Evolutionary conservation across 2,113 vertebrate genomes (phyloP).

Genomic region (Apteryx owenii): DNA sequence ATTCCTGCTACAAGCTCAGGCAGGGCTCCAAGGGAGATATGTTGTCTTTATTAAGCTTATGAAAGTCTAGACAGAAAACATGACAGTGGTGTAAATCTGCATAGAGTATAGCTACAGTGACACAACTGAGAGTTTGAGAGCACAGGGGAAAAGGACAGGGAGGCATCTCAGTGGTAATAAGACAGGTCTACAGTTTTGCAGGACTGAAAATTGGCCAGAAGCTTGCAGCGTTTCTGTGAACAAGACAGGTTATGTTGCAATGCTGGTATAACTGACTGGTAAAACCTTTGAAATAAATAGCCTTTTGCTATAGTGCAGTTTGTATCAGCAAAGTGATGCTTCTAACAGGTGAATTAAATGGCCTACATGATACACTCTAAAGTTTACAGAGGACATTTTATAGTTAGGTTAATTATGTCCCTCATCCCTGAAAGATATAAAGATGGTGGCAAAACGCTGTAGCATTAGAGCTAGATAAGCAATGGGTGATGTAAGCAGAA

Average conservation of each 20-base stretch:
- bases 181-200: neutral
- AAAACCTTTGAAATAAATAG: neutral
- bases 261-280: neutral
- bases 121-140: neutral
- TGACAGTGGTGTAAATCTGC: neutral
- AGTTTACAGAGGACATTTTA: neutral
- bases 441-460: neutral
- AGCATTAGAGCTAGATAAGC: neutral
- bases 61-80: neutral
- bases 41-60: neutral
- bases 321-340: neutral
- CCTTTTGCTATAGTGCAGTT: neutral
- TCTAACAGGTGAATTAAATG: neutral
- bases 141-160: neutral
- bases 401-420: neutral
- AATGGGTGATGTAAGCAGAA: fast-evolving
- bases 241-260: fast-evolving
- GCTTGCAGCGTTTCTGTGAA: neutral
- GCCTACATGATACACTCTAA: neutral
- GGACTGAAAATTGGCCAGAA: neutral
- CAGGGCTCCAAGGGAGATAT: neutral
- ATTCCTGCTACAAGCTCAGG: neutral
- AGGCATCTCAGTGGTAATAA: neutral
- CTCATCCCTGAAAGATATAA: neutral
- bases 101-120: neutral